Conservation (phyloP, 2,797 vertebrate genomes). For the Pseudochaenichthys georgianus region DNA sequence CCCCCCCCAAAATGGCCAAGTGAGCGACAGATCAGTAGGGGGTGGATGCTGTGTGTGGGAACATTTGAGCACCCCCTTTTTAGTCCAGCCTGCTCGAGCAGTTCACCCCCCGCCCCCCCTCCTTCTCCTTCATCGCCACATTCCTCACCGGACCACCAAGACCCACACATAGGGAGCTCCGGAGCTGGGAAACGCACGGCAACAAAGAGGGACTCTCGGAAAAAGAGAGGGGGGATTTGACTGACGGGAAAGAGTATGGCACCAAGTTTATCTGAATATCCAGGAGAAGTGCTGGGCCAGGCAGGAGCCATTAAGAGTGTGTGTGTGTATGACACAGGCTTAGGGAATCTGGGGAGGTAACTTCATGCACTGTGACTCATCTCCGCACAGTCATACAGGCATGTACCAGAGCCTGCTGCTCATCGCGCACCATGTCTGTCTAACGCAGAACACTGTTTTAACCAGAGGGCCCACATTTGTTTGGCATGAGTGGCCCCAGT, state of each 20-base stretch:
- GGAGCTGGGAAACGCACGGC: conserved; percentile 75
- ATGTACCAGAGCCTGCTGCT: conserved; percentile 32
- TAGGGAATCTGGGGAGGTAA: conserved; percentile 56
- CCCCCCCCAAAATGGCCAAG: conserved; percentile 74
- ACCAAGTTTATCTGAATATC: conserved; percentile 53
- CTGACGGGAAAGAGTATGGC: conserved; percentile 71
- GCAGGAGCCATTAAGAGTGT: conserved; percentile 21
- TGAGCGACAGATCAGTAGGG: conserved; percentile 91
- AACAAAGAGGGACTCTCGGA: conserved; percentile 76
- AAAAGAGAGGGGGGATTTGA: conserved; percentile 66
- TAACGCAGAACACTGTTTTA: conserved; percentile 28
- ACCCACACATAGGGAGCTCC: conserved; percentile 73
- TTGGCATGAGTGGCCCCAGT: conserved; percentile 35
- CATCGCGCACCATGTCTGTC: conserved; percentile 19
- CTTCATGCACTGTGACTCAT: conserved; percentile 66
- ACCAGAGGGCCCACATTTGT: conserved; percentile 25
- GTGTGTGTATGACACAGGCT: conserved; percentile 38
- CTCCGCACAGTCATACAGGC: conserved; percentile 29
- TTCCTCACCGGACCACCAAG: conserved; percentile 96
- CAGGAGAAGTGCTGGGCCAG: conserved; percentile 34
- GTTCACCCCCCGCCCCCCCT: neutral
- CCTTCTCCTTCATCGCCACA: conserved; percentile 80
- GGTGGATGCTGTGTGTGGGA: conserved; percentile 89
- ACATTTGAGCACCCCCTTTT: conserved; percentile 90
- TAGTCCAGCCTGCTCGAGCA: conserved; percentile 43